A percentile compares a stretch with the other conserved stretches of the same genome.
Evolutionary conservation across 1,140 invertebrate species (phyloP).

Genomic region (Charaxes varanes): DNA sequence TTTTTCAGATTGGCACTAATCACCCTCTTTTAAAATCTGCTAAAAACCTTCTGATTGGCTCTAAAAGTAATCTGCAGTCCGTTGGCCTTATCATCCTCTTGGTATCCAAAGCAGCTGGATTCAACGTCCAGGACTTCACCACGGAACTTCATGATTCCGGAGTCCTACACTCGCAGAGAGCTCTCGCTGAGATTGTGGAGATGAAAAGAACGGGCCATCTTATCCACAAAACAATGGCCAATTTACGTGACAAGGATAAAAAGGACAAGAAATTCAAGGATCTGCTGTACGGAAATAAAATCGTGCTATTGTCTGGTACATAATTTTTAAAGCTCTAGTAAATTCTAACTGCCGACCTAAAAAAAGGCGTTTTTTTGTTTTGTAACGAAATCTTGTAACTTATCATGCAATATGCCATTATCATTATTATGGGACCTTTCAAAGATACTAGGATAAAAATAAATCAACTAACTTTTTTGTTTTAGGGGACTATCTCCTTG

Average conservation of each 20-base stretch:
- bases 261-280: slow-evolving; percentile 48
- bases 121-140: slow-evolving; percentile 28
- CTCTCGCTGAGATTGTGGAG: slow-evolving; percentile 92
- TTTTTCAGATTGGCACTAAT: slow-evolving; percentile 55
- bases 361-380: slow-evolving; percentile 2
- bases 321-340: no score
- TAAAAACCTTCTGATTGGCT: slow-evolving; percentile 56
- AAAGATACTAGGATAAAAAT: no score
- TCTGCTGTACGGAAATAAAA: slow-evolving; percentile 89
- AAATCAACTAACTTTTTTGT: no score
- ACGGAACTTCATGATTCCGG: slow-evolving; percentile 44
- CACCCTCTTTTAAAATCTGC: slow-evolving; percentile 57
- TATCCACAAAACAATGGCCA: slow-evolving; percentile 91
- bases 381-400: no score
- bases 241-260: slow-evolving; percentile 75
- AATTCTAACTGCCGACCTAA: no score
- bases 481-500: slow-evolving; percentile 84
- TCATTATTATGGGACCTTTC: no score
- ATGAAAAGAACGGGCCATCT: slow-evolving; percentile 96
- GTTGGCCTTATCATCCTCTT: slow-evolving; percentile 89
- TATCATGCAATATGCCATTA: no score
- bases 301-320: slow-evolving; percentile 89
- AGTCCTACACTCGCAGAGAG: slow-evolving; percentile 77
- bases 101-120: slow-evolving; percentile 85
- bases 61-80: slow-evolving; percentile 87